Conservation (phyloP, 2,797 vertebrate genomes). For the Sebastes elongatus region DNA sequence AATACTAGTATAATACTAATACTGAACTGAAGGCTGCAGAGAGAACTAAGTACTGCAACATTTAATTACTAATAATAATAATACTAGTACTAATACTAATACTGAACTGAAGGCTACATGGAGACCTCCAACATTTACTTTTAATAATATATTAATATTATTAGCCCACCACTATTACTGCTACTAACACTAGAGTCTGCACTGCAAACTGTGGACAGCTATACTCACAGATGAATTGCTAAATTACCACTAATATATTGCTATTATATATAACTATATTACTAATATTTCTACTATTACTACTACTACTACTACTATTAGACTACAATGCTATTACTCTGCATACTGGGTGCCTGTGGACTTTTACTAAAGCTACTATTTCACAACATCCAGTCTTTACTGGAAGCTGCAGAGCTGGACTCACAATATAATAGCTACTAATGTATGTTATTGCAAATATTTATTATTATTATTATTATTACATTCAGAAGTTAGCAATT, state of each 20-base stretch:
- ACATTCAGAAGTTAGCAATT: neutral
- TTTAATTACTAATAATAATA: too few species aligned
- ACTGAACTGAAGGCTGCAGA: too few species aligned
- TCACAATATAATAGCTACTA: neutral
- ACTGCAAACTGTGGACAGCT: neutral
- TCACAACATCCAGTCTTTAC: neutral
- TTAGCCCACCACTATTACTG: neutral
- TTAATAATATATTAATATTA: neutral
- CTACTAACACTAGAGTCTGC: neutral
- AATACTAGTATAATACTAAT: too few species aligned
- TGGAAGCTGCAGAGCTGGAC: neutral
- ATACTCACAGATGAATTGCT: neutral
- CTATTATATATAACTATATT: neutral
- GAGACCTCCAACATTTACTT: neutral
- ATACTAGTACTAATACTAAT: neutral
- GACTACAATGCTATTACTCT: neutral
- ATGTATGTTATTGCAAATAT: neutral
- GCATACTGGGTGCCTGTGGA: neutral
- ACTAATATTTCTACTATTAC: neutral
- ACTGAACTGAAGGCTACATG: neutral
- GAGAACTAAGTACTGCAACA: too few species aligned
- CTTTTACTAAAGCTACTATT: neutral
- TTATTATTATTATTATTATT: neutral
- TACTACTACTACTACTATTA: neutral
- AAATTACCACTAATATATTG: neutral